Percentiles rank a stretch among this genome's conserved stretches.
Evolutionary conservation across 1,140 invertebrate species (phyloP).

Genomic region (Battus philenor): DNA sequence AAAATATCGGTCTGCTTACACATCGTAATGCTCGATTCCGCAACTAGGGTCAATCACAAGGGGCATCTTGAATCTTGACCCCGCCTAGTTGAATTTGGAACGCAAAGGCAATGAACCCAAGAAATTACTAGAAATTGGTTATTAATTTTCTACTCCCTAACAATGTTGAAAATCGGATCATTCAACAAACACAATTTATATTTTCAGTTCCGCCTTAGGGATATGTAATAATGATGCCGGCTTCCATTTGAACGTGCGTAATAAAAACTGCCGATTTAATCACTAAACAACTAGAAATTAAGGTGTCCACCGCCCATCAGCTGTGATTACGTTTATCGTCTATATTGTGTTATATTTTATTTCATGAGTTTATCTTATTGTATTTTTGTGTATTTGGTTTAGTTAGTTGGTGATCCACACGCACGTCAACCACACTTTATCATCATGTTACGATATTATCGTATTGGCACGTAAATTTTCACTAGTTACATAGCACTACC

Average conservation of each 20-base stretch:
- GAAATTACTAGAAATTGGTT: slow-evolving; percentile 8
- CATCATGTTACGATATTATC: slow-evolving; percentile 39
- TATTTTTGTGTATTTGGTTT: slow-evolving; percentile 43
- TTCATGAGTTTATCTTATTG: slow-evolving; percentile 30
- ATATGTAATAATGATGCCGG: slow-evolving; percentile 50
- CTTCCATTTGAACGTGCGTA: slow-evolving; percentile 34
- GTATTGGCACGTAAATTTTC: slow-evolving; percentile 42
- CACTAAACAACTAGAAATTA: slow-evolving; percentile 27
- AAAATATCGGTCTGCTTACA: slow-evolving; percentile 36
- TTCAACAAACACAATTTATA: neutral
- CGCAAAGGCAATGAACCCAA: slow-evolving; percentile 36
- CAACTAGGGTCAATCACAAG: slow-evolving; percentile 60
- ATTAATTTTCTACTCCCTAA: neutral
- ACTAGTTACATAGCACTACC: slow-evolving; percentile 43
- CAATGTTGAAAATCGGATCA: neutral
- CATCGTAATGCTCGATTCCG: slow-evolving; percentile 31
- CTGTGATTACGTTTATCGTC: slow-evolving; percentile 26
- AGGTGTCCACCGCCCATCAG: slow-evolving; percentile 45
- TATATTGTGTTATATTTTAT: slow-evolving; percentile 27
- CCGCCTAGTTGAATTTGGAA: slow-evolving; percentile 37
- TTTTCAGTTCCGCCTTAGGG: slow-evolving; percentile 24
- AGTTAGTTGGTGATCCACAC: slow-evolving; percentile 55
- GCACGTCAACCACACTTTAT: slow-evolving; percentile 70
- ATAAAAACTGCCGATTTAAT: slow-evolving; percentile 33
- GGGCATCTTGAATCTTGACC: slow-evolving; percentile 54